A percentile compares a stretch with the other conserved stretches of the same genome.
These are phyloP conservation scores for Belgica antarctica DNA, from an alignment of 2,888 invertebrate genomes.

Conservation along the genomic window DNA sequence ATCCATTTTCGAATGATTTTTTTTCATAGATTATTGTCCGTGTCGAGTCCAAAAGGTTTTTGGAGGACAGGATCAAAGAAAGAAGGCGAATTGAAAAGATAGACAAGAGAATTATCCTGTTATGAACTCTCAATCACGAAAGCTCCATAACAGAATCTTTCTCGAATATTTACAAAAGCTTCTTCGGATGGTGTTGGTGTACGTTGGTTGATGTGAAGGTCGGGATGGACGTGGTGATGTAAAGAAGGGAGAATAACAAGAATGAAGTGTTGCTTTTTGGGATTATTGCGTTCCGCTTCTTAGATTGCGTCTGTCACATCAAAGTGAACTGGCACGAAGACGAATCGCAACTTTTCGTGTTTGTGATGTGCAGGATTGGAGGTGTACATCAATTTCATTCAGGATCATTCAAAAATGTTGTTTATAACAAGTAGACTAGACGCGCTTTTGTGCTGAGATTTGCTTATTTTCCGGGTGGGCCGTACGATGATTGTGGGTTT, in stretches of 20 bases:
- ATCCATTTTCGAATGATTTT: conserved; percentile 38
- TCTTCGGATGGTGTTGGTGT: conserved; percentile 1
- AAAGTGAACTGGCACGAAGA: conserved; percentile 10
- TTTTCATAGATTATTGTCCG: background rate
- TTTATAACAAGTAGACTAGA: conserved; percentile 41
- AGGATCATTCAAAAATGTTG: conserved; percentile 33
- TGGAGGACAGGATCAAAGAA: no score
- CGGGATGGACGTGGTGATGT: background rate
- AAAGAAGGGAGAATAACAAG: background rate
- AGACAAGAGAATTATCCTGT: background rate
- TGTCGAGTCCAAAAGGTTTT: no score
- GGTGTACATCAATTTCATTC: conserved; percentile 20
- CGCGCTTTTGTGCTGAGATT: conserved; percentile 19
- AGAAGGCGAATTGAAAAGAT: background rate
- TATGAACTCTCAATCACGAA: background rate
- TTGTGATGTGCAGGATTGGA: background rate
- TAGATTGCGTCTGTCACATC: background rate
- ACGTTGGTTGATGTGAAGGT: background rate
- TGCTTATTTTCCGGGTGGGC: conserved; percentile 40
- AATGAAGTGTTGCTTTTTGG: background rate
- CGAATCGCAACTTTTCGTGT: background rate
- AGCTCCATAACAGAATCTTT: conserved; percentile 3
- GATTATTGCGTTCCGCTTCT: conserved; percentile 16
- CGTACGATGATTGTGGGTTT: conserved; percentile 36
- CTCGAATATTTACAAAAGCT: conserved; percentile 39